Conservation (phyloP, 2,888 invertebrate species). For the Drymonia ruficornis region DNA sequence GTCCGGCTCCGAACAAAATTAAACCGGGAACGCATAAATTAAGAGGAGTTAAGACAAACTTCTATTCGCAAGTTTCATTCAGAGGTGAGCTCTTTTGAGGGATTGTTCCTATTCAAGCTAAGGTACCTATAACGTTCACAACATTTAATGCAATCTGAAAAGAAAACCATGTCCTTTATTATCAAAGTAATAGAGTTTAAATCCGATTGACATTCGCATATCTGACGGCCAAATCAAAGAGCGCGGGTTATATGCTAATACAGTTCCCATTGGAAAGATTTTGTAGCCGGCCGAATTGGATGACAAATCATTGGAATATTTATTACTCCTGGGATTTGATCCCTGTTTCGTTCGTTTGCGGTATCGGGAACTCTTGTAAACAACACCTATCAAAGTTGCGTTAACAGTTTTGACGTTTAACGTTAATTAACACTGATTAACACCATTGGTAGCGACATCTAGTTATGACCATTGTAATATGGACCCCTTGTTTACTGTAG, state of each 20-base stretch:
- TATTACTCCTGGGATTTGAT: slow-evolving; percentile 72
- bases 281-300: slow-evolving; percentile 69
- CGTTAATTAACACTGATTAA: slow-evolving; percentile 16
- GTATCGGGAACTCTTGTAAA: slow-evolving; percentile 45
- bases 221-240: slow-evolving; percentile 38
- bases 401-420: slow-evolving; percentile 29
- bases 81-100: slow-evolving; percentile 67
- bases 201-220: slow-evolving; percentile 11
- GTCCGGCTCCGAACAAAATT: slow-evolving; percentile 62
- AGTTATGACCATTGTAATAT: neutral
- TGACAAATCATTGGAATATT: slow-evolving; percentile 79
- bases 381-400: slow-evolving; percentile 31
- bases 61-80: slow-evolving; percentile 63
- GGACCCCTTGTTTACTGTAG: too few species aligned
- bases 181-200: slow-evolving; percentile 15
- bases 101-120: slow-evolving; percentile 61
- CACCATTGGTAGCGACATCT: slow-evolving; percentile 3
- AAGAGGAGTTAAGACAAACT: slow-evolving; percentile 69
- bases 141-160: slow-evolving; percentile 30
- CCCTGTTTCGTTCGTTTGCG: slow-evolving; percentile 52
- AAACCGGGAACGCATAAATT: slow-evolving; percentile 78
- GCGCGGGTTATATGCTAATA: slow-evolving; percentile 70
- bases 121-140: slow-evolving; percentile 32
- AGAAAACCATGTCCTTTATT: slow-evolving; percentile 18
- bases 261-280: slow-evolving; percentile 77